Base-by-base conservation (phyloP, 2,888 invertebrate species). In the Hirtodrosophila histrioides region DNA sequence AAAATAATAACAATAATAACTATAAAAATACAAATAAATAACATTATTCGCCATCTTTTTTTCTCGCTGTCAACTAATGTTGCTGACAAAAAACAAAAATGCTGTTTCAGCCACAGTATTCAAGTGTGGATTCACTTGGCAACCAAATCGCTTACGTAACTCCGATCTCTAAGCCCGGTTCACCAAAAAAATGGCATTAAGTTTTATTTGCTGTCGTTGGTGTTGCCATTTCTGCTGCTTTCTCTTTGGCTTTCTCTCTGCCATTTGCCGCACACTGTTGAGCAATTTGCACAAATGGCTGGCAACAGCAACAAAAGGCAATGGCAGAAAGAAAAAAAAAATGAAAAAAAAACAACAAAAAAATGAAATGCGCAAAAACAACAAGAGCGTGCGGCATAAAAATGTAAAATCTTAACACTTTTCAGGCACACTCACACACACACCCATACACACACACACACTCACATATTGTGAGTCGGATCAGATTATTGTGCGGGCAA, bases 371-470 rank as follows among this genome's bases (percentile, higher is more conserved):
- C 67, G 67, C 54, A 72, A 56, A 53, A 63, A 45, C 45, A 50
- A 53, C 50, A 60, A 72, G 63, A 56, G 51, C 35, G 62, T 55
- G 44, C 41, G 78, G 85, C 78, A 81, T 70, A 73, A 66, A 81
- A 82, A 82, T 74, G 71, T 78, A 76, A 85, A 81, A 82, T 81
- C 81, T 82, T 82, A 82, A 81, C 81, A 85, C 83, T 85, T 85
- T 85, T 76, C 69, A 63, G 55, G 29, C 60, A 24, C 41, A 36
- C 45, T 57, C 55, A 40, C 57, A 58, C 41, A 49, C 41, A 60
- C 11, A 44, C 36, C 23, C 36, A 49, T 12, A 40, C 7, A 41
- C 8, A 39, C 41, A 60, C 11, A 44, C 36, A 29, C 36, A 49
- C 17, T 37, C 7, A 41, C 8, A 39, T 3, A 46, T 35, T 58